Conservation (phyloP, 2,797 vertebrate genomes). For the Enteromius unitaeniatus region DNA sequence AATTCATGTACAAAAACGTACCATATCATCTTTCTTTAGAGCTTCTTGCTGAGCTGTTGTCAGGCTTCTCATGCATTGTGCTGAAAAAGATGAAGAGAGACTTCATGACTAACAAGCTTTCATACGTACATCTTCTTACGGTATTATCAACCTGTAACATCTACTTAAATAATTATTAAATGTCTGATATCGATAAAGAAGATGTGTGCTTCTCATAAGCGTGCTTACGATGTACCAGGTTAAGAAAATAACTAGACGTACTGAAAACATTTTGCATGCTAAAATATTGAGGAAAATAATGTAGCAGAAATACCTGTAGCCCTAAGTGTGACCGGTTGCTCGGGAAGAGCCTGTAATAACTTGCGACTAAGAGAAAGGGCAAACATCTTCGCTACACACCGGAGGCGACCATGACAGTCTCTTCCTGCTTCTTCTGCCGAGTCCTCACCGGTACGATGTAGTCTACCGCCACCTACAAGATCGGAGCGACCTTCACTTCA, state of each 20-base stretch:
- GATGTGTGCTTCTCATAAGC: neutral
- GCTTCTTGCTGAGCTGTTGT: constrained; percentile 47
- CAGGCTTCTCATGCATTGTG: constrained; percentile 63
- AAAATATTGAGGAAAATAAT: neutral
- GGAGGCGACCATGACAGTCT: constrained; percentile 41
- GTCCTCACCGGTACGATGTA: neutral
- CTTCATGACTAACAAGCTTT: neutral
- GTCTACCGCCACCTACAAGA: constrained; percentile 36
- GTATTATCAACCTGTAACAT: neutral
- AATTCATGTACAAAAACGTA: constrained; percentile 38
- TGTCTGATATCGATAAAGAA: neutral
- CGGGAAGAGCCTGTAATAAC: constrained; percentile 26
- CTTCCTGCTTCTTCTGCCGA: neutral
- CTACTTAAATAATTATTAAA: neutral
- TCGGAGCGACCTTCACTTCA: neutral
- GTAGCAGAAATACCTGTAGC: constrained; percentile 41
- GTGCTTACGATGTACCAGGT: neutral
- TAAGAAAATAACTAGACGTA: neutral
- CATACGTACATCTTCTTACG: neutral
- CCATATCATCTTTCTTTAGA: constrained; percentile 62
- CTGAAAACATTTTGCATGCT: neutral
- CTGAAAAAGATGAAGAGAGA: constrained; percentile 22
- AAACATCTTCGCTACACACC: constrained; percentile 38
- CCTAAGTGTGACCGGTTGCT: neutral
- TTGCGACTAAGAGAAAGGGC: constrained; percentile 41